phyloP scores from a whole-genome alignment of 1,140 invertebrate genomes.

The Neotoxoptera formosana region DNA sequence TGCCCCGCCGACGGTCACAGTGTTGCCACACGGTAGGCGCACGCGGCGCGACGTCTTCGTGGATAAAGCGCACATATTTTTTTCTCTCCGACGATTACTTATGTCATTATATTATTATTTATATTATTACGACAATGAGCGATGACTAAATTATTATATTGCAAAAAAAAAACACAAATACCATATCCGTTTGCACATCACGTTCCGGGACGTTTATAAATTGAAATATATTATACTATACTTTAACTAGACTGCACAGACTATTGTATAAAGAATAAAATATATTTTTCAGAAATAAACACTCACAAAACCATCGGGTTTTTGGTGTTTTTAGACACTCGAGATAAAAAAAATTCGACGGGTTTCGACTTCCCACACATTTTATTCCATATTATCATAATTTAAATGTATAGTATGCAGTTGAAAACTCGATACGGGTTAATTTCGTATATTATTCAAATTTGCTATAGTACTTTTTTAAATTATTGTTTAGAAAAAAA shows the following conservation, averaged over 20 bases:
- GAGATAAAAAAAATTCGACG: neutral
- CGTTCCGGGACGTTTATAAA: neutral
- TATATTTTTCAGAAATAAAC: neutral
- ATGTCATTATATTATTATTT: neutral
- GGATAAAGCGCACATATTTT: neutral
- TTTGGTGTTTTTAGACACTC: neutral
- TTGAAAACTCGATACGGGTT: neutral
- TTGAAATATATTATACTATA: neutral
- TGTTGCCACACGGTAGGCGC: slow-evolving; percentile 10
- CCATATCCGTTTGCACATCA: neutral
- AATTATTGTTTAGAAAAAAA: neutral
- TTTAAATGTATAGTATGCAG: neutral
- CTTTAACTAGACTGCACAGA: neutral
- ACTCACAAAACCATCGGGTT: neutral
- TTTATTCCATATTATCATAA: neutral
- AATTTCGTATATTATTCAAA: neutral
- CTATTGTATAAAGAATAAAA: too few relatives aligned
- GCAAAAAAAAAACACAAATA: neutral
- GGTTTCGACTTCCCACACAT: neutral
- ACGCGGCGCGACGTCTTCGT: neutral
- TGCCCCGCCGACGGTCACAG: neutral
- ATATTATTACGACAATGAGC: neutral
- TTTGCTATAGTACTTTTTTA: neutral
- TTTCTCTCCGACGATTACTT: neutral
- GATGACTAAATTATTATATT: neutral